A percentile compares a stretch with the other conserved stretches of the same genome.
These are phyloP conservation scores for Gobius niger DNA, from an alignment of 2,113 vertebrate genomes.

Conservation along the genomic window DNA sequence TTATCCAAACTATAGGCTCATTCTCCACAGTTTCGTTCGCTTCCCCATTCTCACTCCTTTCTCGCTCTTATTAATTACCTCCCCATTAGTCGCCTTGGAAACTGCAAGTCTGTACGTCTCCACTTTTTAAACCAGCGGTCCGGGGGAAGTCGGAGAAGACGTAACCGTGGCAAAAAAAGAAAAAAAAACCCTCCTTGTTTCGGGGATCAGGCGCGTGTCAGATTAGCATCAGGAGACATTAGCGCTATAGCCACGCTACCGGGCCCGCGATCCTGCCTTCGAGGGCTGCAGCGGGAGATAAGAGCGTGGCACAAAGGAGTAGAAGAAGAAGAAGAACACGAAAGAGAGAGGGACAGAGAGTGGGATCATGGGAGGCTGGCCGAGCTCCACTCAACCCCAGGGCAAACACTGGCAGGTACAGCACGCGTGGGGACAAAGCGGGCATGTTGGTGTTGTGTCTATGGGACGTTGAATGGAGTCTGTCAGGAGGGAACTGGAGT, in stretches of 20 bases:
- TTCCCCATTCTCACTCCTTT: conserved; percentile 59
- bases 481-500: conserved; percentile 44
- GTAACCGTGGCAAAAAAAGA: conserved; percentile 28
- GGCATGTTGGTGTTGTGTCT: conserved; percentile 43
- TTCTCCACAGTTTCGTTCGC: conserved; percentile 18
- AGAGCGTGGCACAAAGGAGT: conserved; percentile 69
- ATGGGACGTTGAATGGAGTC: conserved; percentile 56
- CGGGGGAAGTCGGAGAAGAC: conserved; percentile 24
- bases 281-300: conserved; percentile 77
- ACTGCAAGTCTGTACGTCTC: conserved; percentile 71
- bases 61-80: conserved; percentile 81
- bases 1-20: neutral
- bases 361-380: conserved; percentile 51
- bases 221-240: conserved; percentile 81
- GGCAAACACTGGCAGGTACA: conserved; percentile 71
- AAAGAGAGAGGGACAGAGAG: conserved; percentile 26
- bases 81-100: conserved; percentile 83
- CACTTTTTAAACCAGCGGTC: neutral
- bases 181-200: conserved; percentile 36
- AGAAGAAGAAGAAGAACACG: conserved; percentile 34
- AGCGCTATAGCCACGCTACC: conserved; percentile 70
- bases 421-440: conserved; percentile 72
- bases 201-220: conserved; percentile 73
- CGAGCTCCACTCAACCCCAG: conserved; percentile 59
- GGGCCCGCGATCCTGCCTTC: conserved; percentile 70